Evolutionary conservation across 2,113 vertebrate genomes (phyloP).

Genomic region (Rhombomys opimus): DNA sequence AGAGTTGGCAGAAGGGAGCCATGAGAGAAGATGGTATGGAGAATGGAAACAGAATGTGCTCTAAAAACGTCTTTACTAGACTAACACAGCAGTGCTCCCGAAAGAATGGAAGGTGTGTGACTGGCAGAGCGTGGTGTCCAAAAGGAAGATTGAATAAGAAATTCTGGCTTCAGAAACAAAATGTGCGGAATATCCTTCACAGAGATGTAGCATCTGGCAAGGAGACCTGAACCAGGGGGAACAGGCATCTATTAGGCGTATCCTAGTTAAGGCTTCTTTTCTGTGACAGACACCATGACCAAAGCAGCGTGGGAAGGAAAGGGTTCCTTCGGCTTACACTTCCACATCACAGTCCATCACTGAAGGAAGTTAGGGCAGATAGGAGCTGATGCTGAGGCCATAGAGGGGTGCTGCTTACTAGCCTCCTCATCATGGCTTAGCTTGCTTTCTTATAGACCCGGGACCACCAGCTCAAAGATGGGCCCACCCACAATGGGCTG

Average conservation of each 20-base stretch:
- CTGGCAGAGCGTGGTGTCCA: neutral
- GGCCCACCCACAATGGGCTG: neutral
- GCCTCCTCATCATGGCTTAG: no score
- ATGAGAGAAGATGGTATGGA: neutral
- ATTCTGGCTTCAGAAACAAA: constrained; percentile 17
- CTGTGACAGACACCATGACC: no score
- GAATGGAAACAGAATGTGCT: neutral
- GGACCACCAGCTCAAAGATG: neutral
- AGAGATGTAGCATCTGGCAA: neutral
- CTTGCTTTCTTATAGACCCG: neutral
- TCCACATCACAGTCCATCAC: neutral
- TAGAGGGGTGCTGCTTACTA: neutral
- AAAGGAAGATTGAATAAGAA: neutral
- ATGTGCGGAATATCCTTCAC: neutral
- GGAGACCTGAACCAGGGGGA: neutral
- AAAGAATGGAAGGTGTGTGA: neutral
- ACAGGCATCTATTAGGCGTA: neutral
- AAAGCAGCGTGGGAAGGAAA: neutral
- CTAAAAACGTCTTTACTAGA: constrained; percentile 2
- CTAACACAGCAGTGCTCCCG: neutral
- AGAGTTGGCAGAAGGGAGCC: neutral
- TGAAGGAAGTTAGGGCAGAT: neutral
- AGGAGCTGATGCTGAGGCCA: neutral
- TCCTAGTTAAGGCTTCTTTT: neutral
- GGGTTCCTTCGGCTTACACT: neutral